phyloP scores from a whole-genome alignment of 2,797 vertebrate species.

The Avahi laniger region DNA sequence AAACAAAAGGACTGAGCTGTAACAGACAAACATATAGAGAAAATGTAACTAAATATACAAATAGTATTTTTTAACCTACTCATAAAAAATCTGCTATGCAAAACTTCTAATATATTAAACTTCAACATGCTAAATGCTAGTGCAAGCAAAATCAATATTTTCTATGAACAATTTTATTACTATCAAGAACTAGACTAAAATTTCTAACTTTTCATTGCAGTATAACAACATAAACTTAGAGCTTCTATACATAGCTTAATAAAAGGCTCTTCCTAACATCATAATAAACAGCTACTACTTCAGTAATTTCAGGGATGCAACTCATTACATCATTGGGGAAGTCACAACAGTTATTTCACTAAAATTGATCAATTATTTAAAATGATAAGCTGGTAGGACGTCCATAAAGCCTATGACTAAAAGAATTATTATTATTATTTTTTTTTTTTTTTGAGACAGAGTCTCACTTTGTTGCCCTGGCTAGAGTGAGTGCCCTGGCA shows the following conservation, averaged over 20 bases:
- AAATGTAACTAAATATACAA: conserved; percentile 79
- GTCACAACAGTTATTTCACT: background rate
- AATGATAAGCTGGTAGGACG: background rate
- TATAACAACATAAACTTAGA: background rate
- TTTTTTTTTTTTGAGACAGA: no score
- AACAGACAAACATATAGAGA: conserved; percentile 84
- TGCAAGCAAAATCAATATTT: background rate
- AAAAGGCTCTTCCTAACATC: background rate
- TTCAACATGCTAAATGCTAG: background rate
- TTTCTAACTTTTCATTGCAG: background rate
- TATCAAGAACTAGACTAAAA: background rate
- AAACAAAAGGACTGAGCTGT: conserved; percentile 99
- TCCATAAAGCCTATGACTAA: background rate
- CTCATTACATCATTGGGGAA: background rate
- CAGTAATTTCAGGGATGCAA: background rate
- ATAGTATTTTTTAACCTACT: conserved; percentile 51
- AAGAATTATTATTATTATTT: background rate
- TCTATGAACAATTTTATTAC: background rate
- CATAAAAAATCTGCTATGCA: background rate
- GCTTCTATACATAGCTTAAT: background rate
- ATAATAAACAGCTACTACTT: background rate
- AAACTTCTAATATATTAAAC: background rate
- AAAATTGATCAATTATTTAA: conserved; percentile 21
- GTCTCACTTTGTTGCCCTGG: no score
- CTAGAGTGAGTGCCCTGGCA: no score